Evolutionary conservation across 2,113 vertebrate genomes (phyloP), one percentile per base, ranked within the genome.

Genomic region (Vidua macroura): DNA sequence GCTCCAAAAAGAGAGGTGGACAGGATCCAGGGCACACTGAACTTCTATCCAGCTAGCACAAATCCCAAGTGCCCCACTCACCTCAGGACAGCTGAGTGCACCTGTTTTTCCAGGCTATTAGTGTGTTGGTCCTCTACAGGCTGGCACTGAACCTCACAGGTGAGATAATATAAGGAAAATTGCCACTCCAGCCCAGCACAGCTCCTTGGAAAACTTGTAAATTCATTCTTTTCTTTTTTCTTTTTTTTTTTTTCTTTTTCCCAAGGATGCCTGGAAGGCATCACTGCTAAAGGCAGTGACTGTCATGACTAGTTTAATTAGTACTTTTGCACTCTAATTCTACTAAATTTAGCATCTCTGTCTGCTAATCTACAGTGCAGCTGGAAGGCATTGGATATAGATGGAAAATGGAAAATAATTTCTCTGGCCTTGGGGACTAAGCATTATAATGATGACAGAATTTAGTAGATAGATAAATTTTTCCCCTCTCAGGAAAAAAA

Each of bases 291-390:
- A 83, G 44, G 46, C 64, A 93, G 55, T 56, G 69, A n/a, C n/a
- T 88, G 52, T 90, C 13, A 2, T 63, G 73, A 64, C 66, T 90
- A 51, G 67, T 78, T 91, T 91, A 90, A 79, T 94, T 77, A 79
- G 66, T 77, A 55, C 23, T 64, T 86, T 80, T n/a, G 13, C 51
- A 69, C 63, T 44, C 37, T 59, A 41, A 52, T 93, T 91, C 82
- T 89, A 53, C 90, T 91, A 92, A 96, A 90, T 76, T 87, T 92
- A 87, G 53, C 56, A 85, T 74, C 60, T 72, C 11, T 35, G 72
- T 69, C 73, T 69, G 62, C 72, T 87, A 88, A 91, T 91, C 37
- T 85, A n/a, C 64, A 63, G 63, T 24, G 27, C 27, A 75, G 72
- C 75, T 88, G 78, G 72, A 94, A 49, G 60, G n/a, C 63, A 78